phyloP scores from a whole-genome alignment of 2,888 invertebrate genomes.

The Cybosia mesomella region DNA sequence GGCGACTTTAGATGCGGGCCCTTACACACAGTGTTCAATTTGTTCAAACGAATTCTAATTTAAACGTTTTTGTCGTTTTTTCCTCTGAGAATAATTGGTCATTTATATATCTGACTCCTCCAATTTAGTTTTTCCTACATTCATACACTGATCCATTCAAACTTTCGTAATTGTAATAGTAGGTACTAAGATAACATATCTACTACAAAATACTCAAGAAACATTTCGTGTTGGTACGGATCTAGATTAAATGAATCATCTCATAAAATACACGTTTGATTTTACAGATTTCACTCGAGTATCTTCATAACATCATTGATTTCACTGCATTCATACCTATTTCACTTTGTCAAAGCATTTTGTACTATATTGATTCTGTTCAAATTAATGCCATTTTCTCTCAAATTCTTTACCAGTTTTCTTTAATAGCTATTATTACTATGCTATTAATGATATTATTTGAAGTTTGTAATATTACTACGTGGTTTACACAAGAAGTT shows the following conservation, averaged over 20 bases:
- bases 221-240: too few species aligned
- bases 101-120: too few species aligned
- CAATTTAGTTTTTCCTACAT: too few species aligned
- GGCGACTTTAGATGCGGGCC: conserved; percentile 44
- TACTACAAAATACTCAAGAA: too few species aligned
- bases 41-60: conserved; percentile 7
- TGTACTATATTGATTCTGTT: conserved; percentile 1
- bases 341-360: conserved; percentile 18
- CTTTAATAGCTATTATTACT: not conserved
- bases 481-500: too few species aligned
- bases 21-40: conserved; percentile 5
- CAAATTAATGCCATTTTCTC: conserved; percentile 16
- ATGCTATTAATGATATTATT: not conserved
- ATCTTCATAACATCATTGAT: not conserved
- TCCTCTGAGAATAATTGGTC: not conserved
- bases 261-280: too few species aligned
- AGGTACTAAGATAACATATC: too few species aligned
- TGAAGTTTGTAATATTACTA: not conserved
- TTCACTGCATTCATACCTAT: conserved; percentile 12
- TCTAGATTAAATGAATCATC: too few species aligned
- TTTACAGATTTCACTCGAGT: too few species aligned
- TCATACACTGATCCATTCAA: too few species aligned
- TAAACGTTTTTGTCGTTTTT: conserved; percentile 7
- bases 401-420: conserved; percentile 10
- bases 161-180: too few species aligned